Base-by-base conservation (phyloP, 2,888 invertebrate genomes). In the Nomada goodeniana region DNA sequence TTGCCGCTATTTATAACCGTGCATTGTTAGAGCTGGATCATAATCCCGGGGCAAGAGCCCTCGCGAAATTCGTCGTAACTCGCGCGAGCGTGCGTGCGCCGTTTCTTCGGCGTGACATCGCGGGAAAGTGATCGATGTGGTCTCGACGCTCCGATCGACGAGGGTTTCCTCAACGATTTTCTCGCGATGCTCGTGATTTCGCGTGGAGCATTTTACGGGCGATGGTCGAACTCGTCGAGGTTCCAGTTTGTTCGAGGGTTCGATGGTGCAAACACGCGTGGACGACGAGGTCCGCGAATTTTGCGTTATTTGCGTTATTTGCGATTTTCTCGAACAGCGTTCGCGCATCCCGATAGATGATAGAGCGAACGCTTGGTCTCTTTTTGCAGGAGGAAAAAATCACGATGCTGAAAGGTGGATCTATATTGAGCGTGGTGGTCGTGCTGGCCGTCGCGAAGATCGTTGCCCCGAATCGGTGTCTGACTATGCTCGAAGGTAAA, bases 401-500 rank as follows among this genome's bases (percentile, higher is more conserved):
- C 84, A 91, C 82, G 70, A 92, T 92, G 92, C 78, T 84, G 83
- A 86, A 82, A 82, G 75, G 84, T 73, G 87, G 87, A 82, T 84
- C 79, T 68, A 69, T 91, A 42, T 53, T 90, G 42, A 72, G 88
- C 64, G 70, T 91, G 63, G 36, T 92, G 83, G 82, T 91, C 81
- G 68, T 92, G 26, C 52, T 86, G 75, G 55, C 80, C 71, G 72
- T 83, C 67, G 55, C 85, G 36, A 83, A 85, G 71, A 76, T 87
- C 64, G 89, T 80, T 4, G 70, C 84, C 72, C 84, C 91, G 68
- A 91, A 91, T 80, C 90, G 87, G 29, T 92, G 92, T 63, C 87
- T 92, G 23, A 91, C 90, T 15, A 91, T 83, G 88, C 77, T 89
- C 47, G 88, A 91, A 89, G 92, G 92, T 92, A 89, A 87, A 72